Base-by-base conservation (phyloP, 2,888 invertebrate genomes). In the Epiblema foenella region DNA sequence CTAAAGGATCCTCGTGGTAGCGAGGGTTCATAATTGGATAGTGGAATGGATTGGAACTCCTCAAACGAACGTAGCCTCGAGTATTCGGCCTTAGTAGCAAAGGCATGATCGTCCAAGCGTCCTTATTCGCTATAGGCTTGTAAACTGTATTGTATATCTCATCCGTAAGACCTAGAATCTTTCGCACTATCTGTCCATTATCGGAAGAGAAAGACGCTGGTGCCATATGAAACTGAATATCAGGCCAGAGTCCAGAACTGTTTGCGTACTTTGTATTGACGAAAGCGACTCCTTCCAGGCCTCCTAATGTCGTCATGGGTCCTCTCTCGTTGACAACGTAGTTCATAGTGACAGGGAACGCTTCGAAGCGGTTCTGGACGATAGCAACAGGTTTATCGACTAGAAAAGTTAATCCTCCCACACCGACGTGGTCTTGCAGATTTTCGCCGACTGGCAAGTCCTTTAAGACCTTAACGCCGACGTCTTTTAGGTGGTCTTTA, bases 181-280 rank as follows among this genome's bases (percentile, higher is more conserved):
- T 95, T 84, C 95, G 91, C 0, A 97, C 95, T 82, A 97, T 93
- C 65, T 95, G 94, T 0, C 96, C 96, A 68, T 95, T 96, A 81
- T 97, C 97, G 0, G 97, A 97, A 71, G 96, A 96, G 52, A 97
- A 96, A 0, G 97, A 97, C 0, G 98, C 97, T 0, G 98, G 98
- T 1, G 98, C 98, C 96, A 98, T 98, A 82, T 98, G 98, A 79
- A 98, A 97, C 80, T 98, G 98, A 58, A 98, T 96, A 79, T 98
- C 98, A 0, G 98, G 98, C 95, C 97, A 97, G 74, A 96, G 94
- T 1, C 96, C 95, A 1, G 96, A 95, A 62, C 93, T 91, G 80
- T 98, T 98, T 0, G 97, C 97, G 78, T 95, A 97, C 74, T 95
- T 96, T 0, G 98, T 98, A 77, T 97, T 97, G 0, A 98, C 96